Evolutionary conservation across 2,888 invertebrate genomes (phyloP).

Genomic region (Allolobophora icterica): DNA sequence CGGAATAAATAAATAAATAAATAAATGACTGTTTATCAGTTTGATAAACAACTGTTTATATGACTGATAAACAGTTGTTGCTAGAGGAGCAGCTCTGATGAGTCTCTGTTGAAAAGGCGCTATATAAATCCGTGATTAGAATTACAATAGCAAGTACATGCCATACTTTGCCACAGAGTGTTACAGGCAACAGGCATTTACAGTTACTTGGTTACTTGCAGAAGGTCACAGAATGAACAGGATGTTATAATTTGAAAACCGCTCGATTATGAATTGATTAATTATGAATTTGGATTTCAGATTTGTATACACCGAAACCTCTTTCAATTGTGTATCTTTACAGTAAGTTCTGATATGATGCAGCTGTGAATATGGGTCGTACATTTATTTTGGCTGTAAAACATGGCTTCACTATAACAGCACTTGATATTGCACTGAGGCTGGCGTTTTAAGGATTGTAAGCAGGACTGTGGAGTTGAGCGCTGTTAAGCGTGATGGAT

Average conservation of each 20-base stretch:
- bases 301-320: background rate
- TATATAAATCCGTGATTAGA: too few relatives aligned
- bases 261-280: background rate
- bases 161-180: background rate
- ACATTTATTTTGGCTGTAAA: constrained; percentile 4
- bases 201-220: background rate
- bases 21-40: too few relatives aligned
- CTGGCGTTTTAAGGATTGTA: background rate
- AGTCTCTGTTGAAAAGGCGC: too few relatives aligned
- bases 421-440: background rate
- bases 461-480: background rate
- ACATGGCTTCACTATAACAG: background rate
- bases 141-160: too few relatives aligned
- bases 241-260: background rate
- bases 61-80: too few relatives aligned
- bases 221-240: background rate
- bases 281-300: background rate
- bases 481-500: background rate
- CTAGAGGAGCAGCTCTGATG: too few relatives aligned
- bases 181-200: background rate
- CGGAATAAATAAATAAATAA: too few relatives aligned
- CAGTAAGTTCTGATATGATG: background rate
- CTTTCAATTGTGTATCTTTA: background rate
- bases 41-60: too few relatives aligned
- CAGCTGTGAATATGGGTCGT: background rate